A percentile compares a stretch with the other conserved stretches of the same genome.
Evolutionary conservation across 2,797 vertebrate genomes (phyloP).

Genomic region (Epinephelus awoara): DNA sequence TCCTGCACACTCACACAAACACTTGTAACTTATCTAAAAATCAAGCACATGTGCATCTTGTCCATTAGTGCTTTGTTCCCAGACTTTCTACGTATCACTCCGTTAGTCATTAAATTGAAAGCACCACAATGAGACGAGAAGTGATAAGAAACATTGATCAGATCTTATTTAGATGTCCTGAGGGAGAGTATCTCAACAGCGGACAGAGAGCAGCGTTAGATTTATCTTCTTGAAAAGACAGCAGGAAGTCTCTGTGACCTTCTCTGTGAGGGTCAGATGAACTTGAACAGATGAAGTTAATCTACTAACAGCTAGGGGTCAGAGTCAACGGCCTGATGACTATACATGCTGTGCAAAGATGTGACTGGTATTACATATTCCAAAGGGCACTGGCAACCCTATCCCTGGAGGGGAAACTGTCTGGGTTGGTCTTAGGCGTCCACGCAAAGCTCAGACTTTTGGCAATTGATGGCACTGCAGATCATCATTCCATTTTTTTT

Average conservation of each 20-base stretch:
- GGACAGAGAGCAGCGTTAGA: slow-evolving; percentile 34
- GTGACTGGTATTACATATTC: slow-evolving; percentile 57
- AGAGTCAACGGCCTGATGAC: slow-evolving; percentile 65
- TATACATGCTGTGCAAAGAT: slow-evolving; percentile 61
- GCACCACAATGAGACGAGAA: slow-evolving; percentile 27
- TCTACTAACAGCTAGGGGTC: slow-evolving; percentile 63
- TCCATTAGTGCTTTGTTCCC: slow-evolving; percentile 32
- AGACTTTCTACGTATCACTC: slow-evolving; percentile 26
- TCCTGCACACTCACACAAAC: background rate
- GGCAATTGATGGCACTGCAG: slow-evolving; percentile 12
- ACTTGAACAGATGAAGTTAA: slow-evolving; percentile 62
- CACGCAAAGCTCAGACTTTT: slow-evolving; percentile 31
- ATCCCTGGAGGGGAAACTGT: slow-evolving; percentile 28
- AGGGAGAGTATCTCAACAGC: slow-evolving; percentile 17
- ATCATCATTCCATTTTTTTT: background rate
- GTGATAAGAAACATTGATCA: slow-evolving; percentile 49
- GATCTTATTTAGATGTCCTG: slow-evolving; percentile 41
- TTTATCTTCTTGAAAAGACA: slow-evolving; percentile 51
- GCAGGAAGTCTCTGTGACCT: slow-evolving; percentile 63
- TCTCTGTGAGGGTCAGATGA: slow-evolving; percentile 48
- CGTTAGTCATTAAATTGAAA: slow-evolving; percentile 52
- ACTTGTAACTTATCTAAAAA: background rate
- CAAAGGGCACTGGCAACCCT: slow-evolving; percentile 64
- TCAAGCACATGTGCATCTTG: slow-evolving; percentile 12
- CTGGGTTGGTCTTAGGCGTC: background rate